A percentile compares a stretch with the other conserved stretches of the same genome.
phyloP scores from a whole-genome alignment of 2,888 invertebrate genomes.

The Harmothoe impar region DNA sequence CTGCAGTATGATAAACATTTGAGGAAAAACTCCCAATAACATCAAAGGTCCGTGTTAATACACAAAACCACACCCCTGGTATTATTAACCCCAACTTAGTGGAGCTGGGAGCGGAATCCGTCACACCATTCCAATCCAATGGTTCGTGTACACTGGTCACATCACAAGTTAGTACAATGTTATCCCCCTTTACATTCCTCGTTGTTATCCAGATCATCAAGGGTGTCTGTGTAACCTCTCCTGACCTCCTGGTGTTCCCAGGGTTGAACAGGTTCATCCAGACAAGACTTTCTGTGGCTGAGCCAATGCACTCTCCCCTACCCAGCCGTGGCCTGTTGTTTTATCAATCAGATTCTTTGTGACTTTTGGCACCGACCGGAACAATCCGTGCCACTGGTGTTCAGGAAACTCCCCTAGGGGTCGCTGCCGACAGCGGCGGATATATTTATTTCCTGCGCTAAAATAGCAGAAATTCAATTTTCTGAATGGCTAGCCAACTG shows the following conservation, averaged over 20 bases:
- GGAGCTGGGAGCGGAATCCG: not conserved
- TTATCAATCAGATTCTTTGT: slow-evolving; percentile 37
- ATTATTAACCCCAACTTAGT: not conserved
- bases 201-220: not conserved
- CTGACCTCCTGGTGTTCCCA: not conserved
- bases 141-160: no score
- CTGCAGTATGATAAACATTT: not conserved
- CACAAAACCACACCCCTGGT: not conserved
- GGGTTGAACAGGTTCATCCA: not conserved
- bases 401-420: slow-evolving; percentile 24
- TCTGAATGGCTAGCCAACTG: slow-evolving; percentile 59
- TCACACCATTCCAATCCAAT: no score
- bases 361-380: slow-evolving; percentile 47
- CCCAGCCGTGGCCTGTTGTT: not conserved
- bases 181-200: not conserved
- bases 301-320: not conserved
- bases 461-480: slow-evolving; percentile 58
- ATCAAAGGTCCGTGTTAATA: not conserved
- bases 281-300: not conserved
- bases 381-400: slow-evolving; percentile 25
- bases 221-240: not conserved
- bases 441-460: slow-evolving; percentile 50
- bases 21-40: not conserved
- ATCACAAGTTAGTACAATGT: no score
- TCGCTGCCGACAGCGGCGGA: not conserved